Base-by-base conservation (phyloP, 2,888 invertebrate genomes). In the Tetragonisca angustula region DNA sequence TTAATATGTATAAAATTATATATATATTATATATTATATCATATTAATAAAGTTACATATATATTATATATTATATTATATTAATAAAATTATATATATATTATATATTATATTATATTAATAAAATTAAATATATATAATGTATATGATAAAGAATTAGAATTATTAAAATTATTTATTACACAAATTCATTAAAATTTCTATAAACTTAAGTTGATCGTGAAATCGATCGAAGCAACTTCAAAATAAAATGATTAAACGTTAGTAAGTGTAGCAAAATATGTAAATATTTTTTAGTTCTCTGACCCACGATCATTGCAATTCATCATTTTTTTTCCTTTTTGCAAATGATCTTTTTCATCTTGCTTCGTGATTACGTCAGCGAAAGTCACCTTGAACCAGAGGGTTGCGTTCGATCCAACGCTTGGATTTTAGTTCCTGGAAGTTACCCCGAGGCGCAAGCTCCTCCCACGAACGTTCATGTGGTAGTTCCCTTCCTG, bases 331-430 rank as follows among this genome's bases (percentile, higher is more conserved):
- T 43, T 61, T 49, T 36, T 36, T 36, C 6, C 1, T 9, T 43
- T 43, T 43, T 15, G 4, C 6, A 27, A 17, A 27, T 27, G 49
- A 19, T 64, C 0, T 13, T 5, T 24, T 21, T 13, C 49, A 11
- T 62, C 21, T 54, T 4, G 0, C 19, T 27, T 4, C 15, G 13
- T 4, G 69, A 75, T 69, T 83, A 52, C 43, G 61, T 83, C 54
- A 81, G 65, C 54, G 78, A 74, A 80, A 76, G 83, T 88, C 87
- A 88, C 78, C 83, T 88, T 88, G 87, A 77, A 54, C 17, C 62
- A 24, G 75, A 76, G 75, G 77, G 71, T 64, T 77, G 79, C 70
- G 79, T 83, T 85, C 83, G 83, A 84, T 85, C 73, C 62, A 49
- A 32, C 36, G 9, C 64, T 59, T 73, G 67, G 43, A 79, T 79